Conservation (phyloP, 2,797 vertebrate genomes). For the Sparidentex hasta region DNA sequence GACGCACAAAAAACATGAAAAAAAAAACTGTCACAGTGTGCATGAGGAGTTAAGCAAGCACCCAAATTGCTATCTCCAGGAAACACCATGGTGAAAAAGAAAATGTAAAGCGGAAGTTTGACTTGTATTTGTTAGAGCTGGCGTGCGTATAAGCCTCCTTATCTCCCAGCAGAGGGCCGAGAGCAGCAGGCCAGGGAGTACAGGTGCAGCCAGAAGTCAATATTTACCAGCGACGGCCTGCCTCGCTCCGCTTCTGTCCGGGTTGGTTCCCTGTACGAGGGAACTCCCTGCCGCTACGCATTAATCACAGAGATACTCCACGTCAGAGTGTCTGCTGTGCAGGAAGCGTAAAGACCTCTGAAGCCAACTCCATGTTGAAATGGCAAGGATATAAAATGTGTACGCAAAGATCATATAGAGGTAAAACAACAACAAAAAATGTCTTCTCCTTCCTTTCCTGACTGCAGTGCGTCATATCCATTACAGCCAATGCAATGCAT, state of each 20-base stretch:
- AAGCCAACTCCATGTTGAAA: slow-evolving; percentile 45
- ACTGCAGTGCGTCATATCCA: not conserved
- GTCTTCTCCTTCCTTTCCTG: not conserved
- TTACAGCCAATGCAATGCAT: not conserved
- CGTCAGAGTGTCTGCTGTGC: slow-evolving; percentile 32
- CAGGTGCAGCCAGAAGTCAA: slow-evolving; percentile 76
- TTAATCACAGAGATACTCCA: slow-evolving; percentile 56
- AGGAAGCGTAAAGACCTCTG: slow-evolving; percentile 21
- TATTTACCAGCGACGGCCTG: slow-evolving; percentile 81
- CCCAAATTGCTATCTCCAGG: slow-evolving; percentile 41
- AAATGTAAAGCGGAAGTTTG: slow-evolving; percentile 44
- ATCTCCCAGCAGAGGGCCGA: slow-evolving; percentile 52
- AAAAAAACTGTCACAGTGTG: not conserved
- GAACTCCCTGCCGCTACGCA: slow-evolving; percentile 86
- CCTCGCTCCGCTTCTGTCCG: slow-evolving; percentile 46
- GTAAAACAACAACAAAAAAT: not conserved
- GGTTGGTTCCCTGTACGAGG: slow-evolving; percentile 76
- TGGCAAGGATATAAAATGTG: slow-evolving; percentile 6
- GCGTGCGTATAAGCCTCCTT: slow-evolving; percentile 8
- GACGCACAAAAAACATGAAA: slow-evolving; percentile 28
- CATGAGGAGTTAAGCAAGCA: not conserved
- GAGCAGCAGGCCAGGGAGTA: slow-evolving; percentile 29
- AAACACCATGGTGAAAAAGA: slow-evolving; percentile 33
- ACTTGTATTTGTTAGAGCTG: slow-evolving; percentile 31
- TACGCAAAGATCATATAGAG: not conserved